phyloP scores from a whole-genome alignment of 2,888 invertebrate genomes.

The Phrixothrix hirtus region DNA sequence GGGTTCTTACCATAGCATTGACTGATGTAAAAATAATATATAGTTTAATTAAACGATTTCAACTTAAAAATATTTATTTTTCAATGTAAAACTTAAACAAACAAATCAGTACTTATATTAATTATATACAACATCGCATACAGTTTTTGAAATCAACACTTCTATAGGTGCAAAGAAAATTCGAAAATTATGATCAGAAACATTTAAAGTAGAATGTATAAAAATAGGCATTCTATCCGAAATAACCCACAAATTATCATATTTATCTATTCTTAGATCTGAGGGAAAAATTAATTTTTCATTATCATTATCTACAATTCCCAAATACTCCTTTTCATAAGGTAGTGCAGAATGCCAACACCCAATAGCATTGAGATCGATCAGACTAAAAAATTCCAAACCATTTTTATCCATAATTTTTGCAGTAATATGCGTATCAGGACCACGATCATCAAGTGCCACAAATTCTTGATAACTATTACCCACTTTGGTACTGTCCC shows the following conservation, averaged over 20 bases:
- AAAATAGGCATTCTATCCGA: constrained; percentile 84
- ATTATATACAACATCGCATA: constrained; percentile 64
- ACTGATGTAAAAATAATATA: too few relatives aligned
- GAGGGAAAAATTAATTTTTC: constrained; percentile 76
- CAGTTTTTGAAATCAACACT: constrained; percentile 68
- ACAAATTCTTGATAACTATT: constrained; percentile 74
- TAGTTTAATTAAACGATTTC: too few relatives aligned
- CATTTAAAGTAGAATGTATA: constrained; percentile 67
- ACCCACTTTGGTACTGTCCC: constrained; percentile 68
- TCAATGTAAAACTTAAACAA: too few relatives aligned
- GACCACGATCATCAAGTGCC: constrained; percentile 67
- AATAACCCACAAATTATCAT: constrained; percentile 76
- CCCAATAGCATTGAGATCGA: constrained; percentile 81
- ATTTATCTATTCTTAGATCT: constrained; percentile 76
- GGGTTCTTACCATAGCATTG: too few relatives aligned
- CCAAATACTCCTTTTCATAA: constrained; percentile 68
- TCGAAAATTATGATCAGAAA: constrained; percentile 77
- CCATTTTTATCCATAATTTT: constrained; percentile 74
- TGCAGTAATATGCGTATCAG: constrained; percentile 71
- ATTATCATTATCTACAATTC: constrained; percentile 74
- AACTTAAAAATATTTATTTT: too few relatives aligned
- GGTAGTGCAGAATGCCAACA: constrained; percentile 77
- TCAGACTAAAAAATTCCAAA: constrained; percentile 74
- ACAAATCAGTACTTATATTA: too few relatives aligned
- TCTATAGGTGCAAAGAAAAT: constrained; percentile 71